phyloP scores from a whole-genome alignment of 2,888 invertebrate genomes.

The Nephrocerus scutellatus region DNA sequence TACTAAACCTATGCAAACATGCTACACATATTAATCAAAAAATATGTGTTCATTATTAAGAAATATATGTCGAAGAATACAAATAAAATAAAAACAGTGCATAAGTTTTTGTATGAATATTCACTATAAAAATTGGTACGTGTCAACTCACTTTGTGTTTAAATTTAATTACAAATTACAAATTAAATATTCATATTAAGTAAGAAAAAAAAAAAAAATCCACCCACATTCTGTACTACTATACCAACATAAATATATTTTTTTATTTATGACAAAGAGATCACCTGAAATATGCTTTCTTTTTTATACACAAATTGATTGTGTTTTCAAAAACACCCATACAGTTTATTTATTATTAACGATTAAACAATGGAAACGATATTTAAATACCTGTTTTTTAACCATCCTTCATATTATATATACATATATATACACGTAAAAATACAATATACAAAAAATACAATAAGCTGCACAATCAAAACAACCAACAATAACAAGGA shows the following conservation, averaged over 20 bases:
- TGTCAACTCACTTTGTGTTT: constrained; percentile 5
- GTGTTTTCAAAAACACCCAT: no score
- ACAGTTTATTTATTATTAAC: constrained; percentile 15
- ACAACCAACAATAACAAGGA: constrained; percentile 1
- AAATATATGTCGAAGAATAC: neutral
- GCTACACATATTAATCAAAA: neutral
- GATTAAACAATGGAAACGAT: constrained; percentile 13
- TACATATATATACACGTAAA: no score
- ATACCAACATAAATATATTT: constrained; percentile 17
- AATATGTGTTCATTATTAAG: neutral
- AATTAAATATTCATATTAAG: constrained; percentile 15
- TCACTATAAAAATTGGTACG: neutral
- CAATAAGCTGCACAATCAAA: no score
- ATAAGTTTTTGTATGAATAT: neutral
- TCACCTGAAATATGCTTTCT: no score
- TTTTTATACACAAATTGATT: no score
- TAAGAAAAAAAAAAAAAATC: no score
- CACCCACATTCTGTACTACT: no score
- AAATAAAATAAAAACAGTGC: neutral
- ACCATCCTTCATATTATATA: no score
- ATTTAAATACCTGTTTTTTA: no score
- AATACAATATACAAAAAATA: no score
- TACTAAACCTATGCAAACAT: no score
- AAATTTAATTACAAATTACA: constrained; percentile 7
- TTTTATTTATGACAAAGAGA: no score